These are phyloP conservation scores for Adelosebastes latens DNA, from an alignment of 2,797 vertebrate genomes.

Conservation along the genomic window DNA sequence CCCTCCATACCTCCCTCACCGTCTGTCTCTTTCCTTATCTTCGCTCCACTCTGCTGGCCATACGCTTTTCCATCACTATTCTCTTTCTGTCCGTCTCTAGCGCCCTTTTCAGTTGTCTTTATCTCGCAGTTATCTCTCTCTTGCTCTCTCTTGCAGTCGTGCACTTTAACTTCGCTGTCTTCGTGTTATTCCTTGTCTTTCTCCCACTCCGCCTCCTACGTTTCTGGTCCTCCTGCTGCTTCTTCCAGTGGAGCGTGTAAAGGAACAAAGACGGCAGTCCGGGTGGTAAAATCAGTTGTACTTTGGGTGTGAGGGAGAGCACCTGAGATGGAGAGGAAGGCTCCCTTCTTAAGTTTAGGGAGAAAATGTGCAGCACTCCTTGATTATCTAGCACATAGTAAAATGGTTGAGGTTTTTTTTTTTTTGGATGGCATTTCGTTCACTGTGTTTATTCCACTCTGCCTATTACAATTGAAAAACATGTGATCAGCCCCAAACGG, in stretches of 20 bases:
- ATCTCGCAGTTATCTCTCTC: constrained; percentile 32
- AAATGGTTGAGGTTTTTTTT: background rate
- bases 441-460: constrained; percentile 38
- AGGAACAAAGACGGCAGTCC: constrained; percentile 49
- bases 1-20: background rate
- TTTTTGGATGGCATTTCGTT: constrained; percentile 3
- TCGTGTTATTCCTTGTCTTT: constrained; percentile 34
- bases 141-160: constrained; percentile 31
- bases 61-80: constrained; percentile 51
- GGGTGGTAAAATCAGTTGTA: constrained; percentile 49
- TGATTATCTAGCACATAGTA: constrained; percentile 16
- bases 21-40: constrained; percentile 49
- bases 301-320: constrained; percentile 5
- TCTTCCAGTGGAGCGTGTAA: constrained; percentile 25
- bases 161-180: constrained; percentile 43
- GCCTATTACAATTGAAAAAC: constrained; percentile 33
- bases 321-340: constrained; percentile 19
- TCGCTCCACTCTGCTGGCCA: constrained; percentile 24
- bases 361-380: background rate
- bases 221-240: constrained; percentile 30
- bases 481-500: constrained; percentile 50
- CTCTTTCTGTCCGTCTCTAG: constrained; percentile 27
- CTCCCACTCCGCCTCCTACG: constrained; percentile 32
- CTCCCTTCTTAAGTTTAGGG: background rate
- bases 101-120: constrained; percentile 46